Evolutionary conservation across 2,113 vertebrate genomes (phyloP).

Genomic region (Callopanchax toddi): DNA sequence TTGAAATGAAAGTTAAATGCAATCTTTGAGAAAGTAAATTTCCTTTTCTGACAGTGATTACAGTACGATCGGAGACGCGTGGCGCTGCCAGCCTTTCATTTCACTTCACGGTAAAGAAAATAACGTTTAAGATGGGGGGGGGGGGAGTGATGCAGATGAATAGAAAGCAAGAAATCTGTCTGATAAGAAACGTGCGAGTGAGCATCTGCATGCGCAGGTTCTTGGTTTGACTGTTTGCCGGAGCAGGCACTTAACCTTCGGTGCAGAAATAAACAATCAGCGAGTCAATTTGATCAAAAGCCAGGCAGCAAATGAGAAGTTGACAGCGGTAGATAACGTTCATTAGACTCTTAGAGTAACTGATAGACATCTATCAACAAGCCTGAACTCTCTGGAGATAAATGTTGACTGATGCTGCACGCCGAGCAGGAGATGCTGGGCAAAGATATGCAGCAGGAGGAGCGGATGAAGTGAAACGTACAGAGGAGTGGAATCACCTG

Average conservation of each 20-base stretch:
- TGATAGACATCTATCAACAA: conserved; percentile 48
- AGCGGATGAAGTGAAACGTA: neutral
- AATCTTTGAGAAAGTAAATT: conserved; percentile 25
- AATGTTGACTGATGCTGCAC: conserved; percentile 6
- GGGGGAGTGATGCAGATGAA: conserved; percentile 12
- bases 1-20: conserved; percentile 40
- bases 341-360: conserved; percentile 25
- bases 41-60: conserved; percentile 30
- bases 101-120: conserved; percentile 8
- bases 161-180: conserved; percentile 21
- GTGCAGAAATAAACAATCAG: conserved; percentile 43
- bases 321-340: conserved; percentile 19
- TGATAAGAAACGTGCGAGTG: conserved; percentile 8
- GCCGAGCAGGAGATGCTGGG: neutral
- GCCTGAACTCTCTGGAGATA: conserved; percentile 9
- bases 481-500: neutral
- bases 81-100: conserved; percentile 4
- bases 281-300: conserved; percentile 42
- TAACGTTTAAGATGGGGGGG: conserved; percentile 2
- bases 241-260: conserved; percentile 40
- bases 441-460: conserved; percentile 1
- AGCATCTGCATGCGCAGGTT: neutral
- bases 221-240: conserved; percentile 48
- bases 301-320: conserved; percentile 21
- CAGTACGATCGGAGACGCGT: conserved; percentile 19